Evolutionary conservation across 2,888 invertebrate genomes (phyloP), one percentile per base, ranked within the genome.

Genomic region (Siphonodentalium dalli): DNA sequence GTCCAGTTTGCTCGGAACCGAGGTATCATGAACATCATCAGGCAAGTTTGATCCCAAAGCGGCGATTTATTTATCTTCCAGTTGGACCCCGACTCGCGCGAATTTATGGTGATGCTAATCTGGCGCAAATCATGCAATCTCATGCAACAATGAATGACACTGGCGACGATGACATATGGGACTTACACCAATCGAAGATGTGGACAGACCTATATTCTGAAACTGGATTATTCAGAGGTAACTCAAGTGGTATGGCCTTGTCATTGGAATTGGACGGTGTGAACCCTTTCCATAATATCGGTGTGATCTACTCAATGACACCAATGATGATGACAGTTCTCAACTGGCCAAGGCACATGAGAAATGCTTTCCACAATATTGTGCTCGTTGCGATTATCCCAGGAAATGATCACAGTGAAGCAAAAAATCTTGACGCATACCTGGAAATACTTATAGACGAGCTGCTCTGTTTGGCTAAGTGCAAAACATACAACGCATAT

Each of bases 271-370:
- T 42, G 13, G 50, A 50, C 11, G 35, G 50, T 3, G 50, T 50
- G 3, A 50, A 50, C 27, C 50, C 50, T 4, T 50, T 24, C 21
- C 43, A 50, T 21, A 50, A 50, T n/a, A 42, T 50, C 13, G 43
- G 50, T 15, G 35, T 50, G 4, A n/a, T 42, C 35, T 50, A 42
- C 15, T 50, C 50, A 15, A 50, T 34, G 50, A 50, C 50, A 3
- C 50, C 50, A n/a, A 50, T 50, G 7, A 50, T 50, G 50, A 11
- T 50, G n/a, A 42, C 50, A 18, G n/a, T 50, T 7, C 27, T 50
- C 3, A 50, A 50, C 23, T 24, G 41, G 6, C 50, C 42, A 23
- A 42, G 50, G 27, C 31, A 50, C 35, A 18, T 50, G 1, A 13
- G 50, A 27, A 50, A 50, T 42, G 3, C 18, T 1, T 50, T 42